Percentiles rank a stretch among this genome's conserved stretches.
Evolutionary conservation across 2,797 vertebrate species (phyloP).

Genomic region (Lutjanus campechanus): DNA sequence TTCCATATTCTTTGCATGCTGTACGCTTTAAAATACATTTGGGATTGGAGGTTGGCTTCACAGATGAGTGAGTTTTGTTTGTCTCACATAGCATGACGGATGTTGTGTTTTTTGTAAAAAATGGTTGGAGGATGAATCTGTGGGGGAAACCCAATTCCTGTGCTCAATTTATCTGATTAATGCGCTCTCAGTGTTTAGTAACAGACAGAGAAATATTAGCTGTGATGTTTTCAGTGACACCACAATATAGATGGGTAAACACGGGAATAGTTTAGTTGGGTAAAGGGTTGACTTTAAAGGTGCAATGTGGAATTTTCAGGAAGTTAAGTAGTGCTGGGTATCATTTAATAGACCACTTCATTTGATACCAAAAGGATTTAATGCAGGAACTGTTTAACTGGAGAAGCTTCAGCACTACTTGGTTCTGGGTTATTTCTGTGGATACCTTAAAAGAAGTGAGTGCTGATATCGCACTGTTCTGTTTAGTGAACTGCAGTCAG

Average conservation of each 20-base stretch:
- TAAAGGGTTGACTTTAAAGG: background rate
- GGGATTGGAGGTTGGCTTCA: conserved; percentile 3
- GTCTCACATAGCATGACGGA: conserved; percentile 1
- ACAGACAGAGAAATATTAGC: background rate
- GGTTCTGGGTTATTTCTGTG: too few relatives aligned
- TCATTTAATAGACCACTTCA: too few relatives aligned
- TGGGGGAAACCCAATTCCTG: background rate
- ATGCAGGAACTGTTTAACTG: too few relatives aligned
- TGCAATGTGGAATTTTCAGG: too few relatives aligned
- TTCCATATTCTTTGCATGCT: background rate
- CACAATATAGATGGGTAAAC: background rate
- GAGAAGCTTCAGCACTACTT: too few relatives aligned
- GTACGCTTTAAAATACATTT: background rate
- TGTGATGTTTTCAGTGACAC: background rate
- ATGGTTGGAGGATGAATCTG: conserved; percentile 10
- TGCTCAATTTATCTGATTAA: conserved; percentile 16
- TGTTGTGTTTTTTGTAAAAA: conserved; percentile 1
- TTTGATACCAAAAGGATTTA: too few relatives aligned
- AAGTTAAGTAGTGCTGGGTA: too few relatives aligned
- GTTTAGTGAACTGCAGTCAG: too few relatives aligned
- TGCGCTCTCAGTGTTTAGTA: background rate
- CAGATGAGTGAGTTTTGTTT: background rate
- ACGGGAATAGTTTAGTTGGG: background rate
- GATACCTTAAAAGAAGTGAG: too few relatives aligned
- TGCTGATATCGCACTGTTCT: too few relatives aligned